Evolutionary conservation across 2,888 invertebrate species (phyloP), one percentile per base, ranked within the genome.

Genomic region (Acronicta psi): DNA sequence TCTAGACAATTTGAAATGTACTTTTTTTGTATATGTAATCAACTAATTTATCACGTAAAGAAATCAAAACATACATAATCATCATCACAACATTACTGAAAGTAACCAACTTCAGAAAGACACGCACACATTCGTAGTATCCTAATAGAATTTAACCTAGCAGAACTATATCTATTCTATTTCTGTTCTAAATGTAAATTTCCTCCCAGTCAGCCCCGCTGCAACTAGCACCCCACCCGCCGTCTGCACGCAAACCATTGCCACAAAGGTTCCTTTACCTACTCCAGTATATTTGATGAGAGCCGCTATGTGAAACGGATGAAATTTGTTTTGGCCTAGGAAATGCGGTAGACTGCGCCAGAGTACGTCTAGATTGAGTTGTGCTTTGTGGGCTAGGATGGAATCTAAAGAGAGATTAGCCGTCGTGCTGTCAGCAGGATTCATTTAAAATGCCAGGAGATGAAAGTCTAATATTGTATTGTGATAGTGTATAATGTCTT

Each of bases 231-330:
- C 64, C 60, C 16, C 10, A 51, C 73, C 43, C 44, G 16, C 3
- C 47, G 4, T 49, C 62, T 56, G 60, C 59, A 75, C 70, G 62
- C 64, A 73, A 76, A 68, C 59, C 73, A 73, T 71, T 62, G 51
- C 77, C 80, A 80, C 83, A 84, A 85, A 83, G 81, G 74, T 74
- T 75, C 75, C 75, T 75, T 77, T 79, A 79, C 77, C 73, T 77
- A 80, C 80, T 77, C 49, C 62, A 75, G 65, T 73, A 61, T 63
- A 75, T 78, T 78, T 78, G 73, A 75, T 75, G 67, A 77, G 61
- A 67, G 20, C 36, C 16, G 44, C 62, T 46, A 55, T 55, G 59
- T 43, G 55, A 46, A 55, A 41, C 16, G 54, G 59, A 41, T 67
- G 61, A 69, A 83, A 84, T 82, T 83, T 81, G 82, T 81, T 85